These are phyloP conservation scores for Erpetoichthys calabaricus DNA, from an alignment of 2,797 vertebrate species.

Conservation along the genomic window DNA sequence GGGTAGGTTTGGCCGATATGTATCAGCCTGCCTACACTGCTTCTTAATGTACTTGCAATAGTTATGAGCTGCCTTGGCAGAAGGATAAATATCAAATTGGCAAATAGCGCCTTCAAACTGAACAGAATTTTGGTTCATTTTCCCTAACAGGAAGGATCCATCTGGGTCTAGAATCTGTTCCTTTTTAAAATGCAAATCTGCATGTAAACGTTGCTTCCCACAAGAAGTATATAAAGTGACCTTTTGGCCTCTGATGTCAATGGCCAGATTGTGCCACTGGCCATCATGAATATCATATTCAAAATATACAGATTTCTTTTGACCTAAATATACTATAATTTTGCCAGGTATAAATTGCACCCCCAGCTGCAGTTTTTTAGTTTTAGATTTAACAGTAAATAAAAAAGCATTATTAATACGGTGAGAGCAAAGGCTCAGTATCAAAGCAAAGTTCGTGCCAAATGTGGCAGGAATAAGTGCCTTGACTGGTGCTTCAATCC, in stretches of 20 bases:
- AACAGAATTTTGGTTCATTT: constrained; percentile 70
- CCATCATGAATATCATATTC: constrained; percentile 82
- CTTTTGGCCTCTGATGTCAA: constrained; percentile 57
- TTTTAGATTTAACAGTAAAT: constrained; percentile 67
- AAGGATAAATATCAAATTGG: constrained; percentile 92
- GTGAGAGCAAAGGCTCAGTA: constrained; percentile 80
- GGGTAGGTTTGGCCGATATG: constrained; percentile 58
- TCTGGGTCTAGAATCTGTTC: constrained; percentile 64
- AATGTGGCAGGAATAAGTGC: constrained; percentile 53
- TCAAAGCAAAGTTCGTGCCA: constrained; percentile 60
- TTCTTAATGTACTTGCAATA: constrained; percentile 94
- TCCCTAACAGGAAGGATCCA: constrained; percentile 82
- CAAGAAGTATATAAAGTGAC: constrained; percentile 81
- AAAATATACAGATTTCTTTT: constrained; percentile 72
- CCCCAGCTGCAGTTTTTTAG: constrained; percentile 76
- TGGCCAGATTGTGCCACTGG: constrained; percentile 79
- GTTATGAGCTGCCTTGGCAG: constrained; percentile 81
- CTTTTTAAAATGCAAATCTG: constrained; percentile 64
- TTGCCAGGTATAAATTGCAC: constrained; percentile 74
- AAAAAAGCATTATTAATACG: constrained; percentile 88
- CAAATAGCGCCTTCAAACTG: constrained; percentile 92
- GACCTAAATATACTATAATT: constrained; percentile 67
- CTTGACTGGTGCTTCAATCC: constrained; percentile 57
- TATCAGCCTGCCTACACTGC: constrained; percentile 81
- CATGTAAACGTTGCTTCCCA: constrained; percentile 58